phyloP scores from a whole-genome alignment of 2,888 invertebrate genomes.

The Neocrepidodera transversa region DNA sequence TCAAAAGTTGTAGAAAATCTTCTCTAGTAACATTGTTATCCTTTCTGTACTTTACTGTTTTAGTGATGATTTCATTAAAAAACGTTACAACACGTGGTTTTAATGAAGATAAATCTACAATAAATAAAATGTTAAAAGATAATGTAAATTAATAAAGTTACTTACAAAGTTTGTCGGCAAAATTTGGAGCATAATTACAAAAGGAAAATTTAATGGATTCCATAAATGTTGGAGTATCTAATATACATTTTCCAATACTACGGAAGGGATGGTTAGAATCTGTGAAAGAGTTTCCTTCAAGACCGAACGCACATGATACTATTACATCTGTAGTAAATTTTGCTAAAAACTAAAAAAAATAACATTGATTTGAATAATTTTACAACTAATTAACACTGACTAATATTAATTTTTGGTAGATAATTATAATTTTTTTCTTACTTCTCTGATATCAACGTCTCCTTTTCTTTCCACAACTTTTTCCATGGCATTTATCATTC shows the following conservation, averaged over 20 bases:
- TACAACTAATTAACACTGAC: too few relatives aligned
- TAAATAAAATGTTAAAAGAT: too few relatives aligned
- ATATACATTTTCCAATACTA: conserved; percentile 47
- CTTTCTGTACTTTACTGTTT: conserved; percentile 36
- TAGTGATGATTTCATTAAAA: conserved; percentile 14
- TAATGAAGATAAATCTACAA: too few relatives aligned
- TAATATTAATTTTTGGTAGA: too few relatives aligned
- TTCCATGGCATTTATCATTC: conserved; percentile 47
- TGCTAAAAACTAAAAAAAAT: too few relatives aligned
- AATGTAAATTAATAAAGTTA: too few relatives aligned
- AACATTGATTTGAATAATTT: too few relatives aligned
- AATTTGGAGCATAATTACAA: conserved; percentile 3
- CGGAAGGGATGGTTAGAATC: conserved; percentile 56
- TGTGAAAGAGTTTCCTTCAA: conserved; percentile 65
- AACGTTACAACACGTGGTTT: too few relatives aligned
- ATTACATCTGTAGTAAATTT: conserved; percentile 68
- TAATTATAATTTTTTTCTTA: too few relatives aligned
- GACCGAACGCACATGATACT: conserved; percentile 67
- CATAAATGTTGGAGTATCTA: background rate
- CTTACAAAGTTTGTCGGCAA: too few relatives aligned
- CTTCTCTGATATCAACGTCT: conserved; percentile 60
- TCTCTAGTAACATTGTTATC: conserved; percentile 35
- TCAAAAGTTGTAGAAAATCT: conserved; percentile 43
- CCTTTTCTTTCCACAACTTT: conserved; percentile 37
- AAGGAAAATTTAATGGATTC: background rate